Conservation (phyloP, 2,888 invertebrate genomes). For the Rhyacophila evoluta region DNA sequence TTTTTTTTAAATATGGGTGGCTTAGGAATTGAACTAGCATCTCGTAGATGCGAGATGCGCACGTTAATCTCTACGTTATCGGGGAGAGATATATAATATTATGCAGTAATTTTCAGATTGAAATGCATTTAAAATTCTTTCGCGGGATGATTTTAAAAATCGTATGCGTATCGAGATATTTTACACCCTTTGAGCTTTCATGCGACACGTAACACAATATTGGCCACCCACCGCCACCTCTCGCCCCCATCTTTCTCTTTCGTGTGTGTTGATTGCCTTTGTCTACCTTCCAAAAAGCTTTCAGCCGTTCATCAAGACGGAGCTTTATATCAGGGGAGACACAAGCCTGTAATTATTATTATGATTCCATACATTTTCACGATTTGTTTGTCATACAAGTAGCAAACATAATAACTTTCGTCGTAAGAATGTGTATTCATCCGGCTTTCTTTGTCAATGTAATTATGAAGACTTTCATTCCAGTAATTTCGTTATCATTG, state of each 20-base stretch:
- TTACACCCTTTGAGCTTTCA: constrained; percentile 51
- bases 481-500: not conserved
- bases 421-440: not conserved
- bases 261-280: constrained; percentile 51
- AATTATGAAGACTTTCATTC: not conserved
- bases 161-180: constrained; percentile 31
- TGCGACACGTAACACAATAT: constrained; percentile 51
- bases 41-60: too few relatives aligned
- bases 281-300: constrained; percentile 54
- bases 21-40: too few relatives aligned
- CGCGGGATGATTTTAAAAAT: not conserved
- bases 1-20: too few relatives aligned
- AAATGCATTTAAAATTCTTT: not conserved
- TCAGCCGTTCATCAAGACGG: constrained; percentile 52
- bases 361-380: constrained; percentile 22
- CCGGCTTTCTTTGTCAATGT: constrained; percentile 1
- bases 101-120: too few relatives aligned
- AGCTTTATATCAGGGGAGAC: constrained; percentile 37
- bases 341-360: constrained; percentile 16
- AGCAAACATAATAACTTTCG: not conserved
- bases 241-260: constrained; percentile 10
- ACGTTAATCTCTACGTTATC: too few relatives aligned
- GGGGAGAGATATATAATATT: too few relatives aligned
- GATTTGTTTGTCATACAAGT: constrained; percentile 10
- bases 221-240: constrained; percentile 23